Conservation (phyloP, 2,797 vertebrate genomes). For the Sternotherus odoratus region DNA sequence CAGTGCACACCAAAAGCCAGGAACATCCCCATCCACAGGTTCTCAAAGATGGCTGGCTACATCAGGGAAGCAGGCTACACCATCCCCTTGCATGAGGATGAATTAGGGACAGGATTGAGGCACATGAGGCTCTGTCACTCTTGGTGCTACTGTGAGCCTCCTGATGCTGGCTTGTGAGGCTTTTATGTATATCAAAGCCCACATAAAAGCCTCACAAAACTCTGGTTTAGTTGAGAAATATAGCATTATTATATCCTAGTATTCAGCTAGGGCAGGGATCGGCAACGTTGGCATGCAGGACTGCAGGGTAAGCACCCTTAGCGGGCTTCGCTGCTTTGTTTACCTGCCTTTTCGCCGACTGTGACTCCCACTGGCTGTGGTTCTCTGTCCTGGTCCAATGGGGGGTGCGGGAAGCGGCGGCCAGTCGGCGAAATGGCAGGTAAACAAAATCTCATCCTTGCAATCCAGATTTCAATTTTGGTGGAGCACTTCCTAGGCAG, state of each 20-base stretch:
- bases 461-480: constrained; percentile 13
- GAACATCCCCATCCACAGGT: neutral
- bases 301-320: no score
- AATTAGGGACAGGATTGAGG: neutral
- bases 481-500: neutral
- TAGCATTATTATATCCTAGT: neutral
- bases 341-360: no score
- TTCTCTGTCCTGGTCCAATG: no score
- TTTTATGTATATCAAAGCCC: neutral
- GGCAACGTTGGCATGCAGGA: no score
- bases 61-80: neutral
- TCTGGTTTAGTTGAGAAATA: neutral
- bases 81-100: neutral
- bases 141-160: neutral
- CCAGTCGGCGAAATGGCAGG: no score
- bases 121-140: neutral
- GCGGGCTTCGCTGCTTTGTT: no score
- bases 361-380: no score
- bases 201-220: neutral
- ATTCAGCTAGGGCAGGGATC: no score
- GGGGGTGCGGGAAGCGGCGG: no score
- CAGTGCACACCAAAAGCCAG: neutral
- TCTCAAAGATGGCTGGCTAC: neutral
- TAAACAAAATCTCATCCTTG: neutral
- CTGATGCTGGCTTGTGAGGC: neutral